Conservation (phyloP, 1,140 invertebrate genomes). For the honey bee (Apis mellifera) region Amel_HAv3.1 CM009941.2:15987501-15988000, state of each 20-base stretch:
- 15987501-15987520: conserved; percentile 76
- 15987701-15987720: conserved; percentile 93
- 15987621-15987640: background rate
- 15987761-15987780: conserved; percentile 89
- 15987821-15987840: conserved; percentile 89
- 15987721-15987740: conserved; percentile 89
- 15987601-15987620: background rate
- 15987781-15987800: conserved; percentile 86
- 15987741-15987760: conserved; percentile 91
- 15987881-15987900: conserved; percentile 83
- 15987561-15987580: conserved; percentile 73
- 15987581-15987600: conserved; percentile 63
- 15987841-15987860: conserved; percentile 88
- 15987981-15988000: conserved; percentile 53
- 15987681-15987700: conserved; percentile 89
- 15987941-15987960: background rate
- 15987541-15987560: conserved; percentile 71
- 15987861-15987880: conserved; percentile 90
- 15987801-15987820: conserved; percentile 88
- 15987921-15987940: conserved; percentile 13
- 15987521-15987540: conserved; percentile 75
- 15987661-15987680: conserved; percentile 85
- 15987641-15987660: conserved; percentile 78
- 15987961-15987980: conserved; percentile 9
- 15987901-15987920: background rate